Evolutionary conservation across 2,797 vertebrate species (phyloP).

Genomic region (Alca torda): DNA sequence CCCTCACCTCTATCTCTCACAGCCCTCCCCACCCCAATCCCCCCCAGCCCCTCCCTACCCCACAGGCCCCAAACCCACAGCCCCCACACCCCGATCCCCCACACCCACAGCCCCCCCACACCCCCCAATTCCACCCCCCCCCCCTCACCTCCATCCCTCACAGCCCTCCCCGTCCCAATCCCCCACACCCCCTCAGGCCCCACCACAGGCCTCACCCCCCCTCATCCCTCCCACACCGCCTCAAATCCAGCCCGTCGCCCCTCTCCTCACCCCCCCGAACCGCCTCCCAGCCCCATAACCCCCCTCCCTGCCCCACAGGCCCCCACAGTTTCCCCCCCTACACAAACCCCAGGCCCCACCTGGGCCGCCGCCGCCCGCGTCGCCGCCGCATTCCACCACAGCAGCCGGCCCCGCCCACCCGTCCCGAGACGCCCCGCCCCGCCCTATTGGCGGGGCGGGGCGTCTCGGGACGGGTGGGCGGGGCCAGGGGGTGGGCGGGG

Average conservation of each 20-base stretch:
- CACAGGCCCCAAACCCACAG: no score
- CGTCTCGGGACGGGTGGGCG: background rate
- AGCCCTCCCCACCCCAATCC: no score
- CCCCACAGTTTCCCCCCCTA: background rate
- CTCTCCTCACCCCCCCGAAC: background rate
- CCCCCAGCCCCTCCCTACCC: no score
- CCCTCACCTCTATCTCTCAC: no score
- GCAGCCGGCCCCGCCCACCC: background rate
- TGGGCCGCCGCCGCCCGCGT: background rate
- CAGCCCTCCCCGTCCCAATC: no score
- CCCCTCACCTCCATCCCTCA: no score
- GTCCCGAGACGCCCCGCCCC: background rate
- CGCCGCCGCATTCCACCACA: background rate
- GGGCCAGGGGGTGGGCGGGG: fast-evolving
- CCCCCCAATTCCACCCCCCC: background rate
- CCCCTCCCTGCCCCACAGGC: background rate
- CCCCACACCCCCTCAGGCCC: no score
- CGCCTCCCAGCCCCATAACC: background rate
- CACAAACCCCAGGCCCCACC: background rate
- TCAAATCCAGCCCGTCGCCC: no score
- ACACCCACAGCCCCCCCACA: background rate
- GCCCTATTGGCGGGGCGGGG: no score
- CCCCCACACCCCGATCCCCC: no score
- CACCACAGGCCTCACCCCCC: background rate
- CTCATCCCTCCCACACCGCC: no score